These are phyloP conservation scores for Acronicta aceris DNA, from an alignment of 2,888 invertebrate species.

Conservation along the genomic window DNA sequence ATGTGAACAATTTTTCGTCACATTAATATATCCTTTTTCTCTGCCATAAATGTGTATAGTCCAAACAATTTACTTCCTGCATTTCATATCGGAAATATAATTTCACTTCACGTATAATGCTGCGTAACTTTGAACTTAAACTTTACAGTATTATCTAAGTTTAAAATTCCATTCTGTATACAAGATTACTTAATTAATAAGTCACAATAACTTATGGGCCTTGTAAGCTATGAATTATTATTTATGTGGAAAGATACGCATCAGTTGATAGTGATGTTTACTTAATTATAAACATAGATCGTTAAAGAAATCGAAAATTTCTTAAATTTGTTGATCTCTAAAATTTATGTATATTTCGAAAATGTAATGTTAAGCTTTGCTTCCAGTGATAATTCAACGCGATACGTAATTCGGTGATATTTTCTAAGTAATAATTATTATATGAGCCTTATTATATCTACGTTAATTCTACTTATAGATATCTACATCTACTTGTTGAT, in stretches of 20 bases:
- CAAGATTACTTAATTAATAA: too few relatives aligned
- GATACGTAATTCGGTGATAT: slow-evolving; percentile 88
- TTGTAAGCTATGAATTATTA: slow-evolving; percentile 44
- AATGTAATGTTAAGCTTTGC: slow-evolving; percentile 63
- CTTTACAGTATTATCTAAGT: not conserved
- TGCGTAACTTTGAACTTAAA: not conserved
- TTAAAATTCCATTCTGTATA: not conserved
- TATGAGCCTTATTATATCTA: slow-evolving; percentile 77
- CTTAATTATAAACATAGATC: slow-evolving; percentile 36
- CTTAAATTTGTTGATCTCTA: slow-evolving; percentile 82
- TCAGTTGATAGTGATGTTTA: slow-evolving; percentile 31
- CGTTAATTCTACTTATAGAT: slow-evolving; percentile 65
- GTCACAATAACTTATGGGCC: slow-evolving; percentile 5
- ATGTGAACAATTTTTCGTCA: not conserved
- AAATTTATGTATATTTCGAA: slow-evolving; percentile 73
- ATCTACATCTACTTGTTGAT: slow-evolving; percentile 61
- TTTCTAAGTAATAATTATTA: slow-evolving; percentile 71
- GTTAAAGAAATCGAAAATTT: slow-evolving; percentile 62
- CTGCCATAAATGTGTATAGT: too few relatives aligned
- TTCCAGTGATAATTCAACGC: slow-evolving; percentile 80
- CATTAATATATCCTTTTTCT: too few relatives aligned
- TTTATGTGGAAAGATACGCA: slow-evolving; percentile 41
- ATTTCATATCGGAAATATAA: too few relatives aligned
- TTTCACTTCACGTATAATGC: too few relatives aligned
- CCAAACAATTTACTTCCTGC: too few relatives aligned